phyloP scores from a whole-genome alignment of 2,888 invertebrate genomes.

The Dendrolimus houi region DNA sequence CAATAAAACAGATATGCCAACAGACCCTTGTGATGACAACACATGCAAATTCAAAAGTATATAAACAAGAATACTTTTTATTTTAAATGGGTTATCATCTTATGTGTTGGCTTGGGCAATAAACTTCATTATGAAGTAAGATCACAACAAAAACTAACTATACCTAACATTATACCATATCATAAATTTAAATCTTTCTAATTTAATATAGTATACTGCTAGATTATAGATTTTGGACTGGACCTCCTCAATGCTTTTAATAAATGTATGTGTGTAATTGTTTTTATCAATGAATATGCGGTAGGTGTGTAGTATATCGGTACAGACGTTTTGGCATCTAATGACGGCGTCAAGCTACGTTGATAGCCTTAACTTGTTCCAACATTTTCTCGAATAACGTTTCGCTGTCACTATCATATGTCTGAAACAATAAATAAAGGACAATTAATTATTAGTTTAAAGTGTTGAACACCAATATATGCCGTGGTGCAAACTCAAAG shows the following conservation, averaged over 20 bases:
- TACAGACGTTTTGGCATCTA: slow-evolving; percentile 5
- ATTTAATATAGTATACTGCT: neutral
- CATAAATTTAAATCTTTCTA: no score
- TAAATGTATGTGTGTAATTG: neutral
- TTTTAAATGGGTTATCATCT: no score
- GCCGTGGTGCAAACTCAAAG: no score
- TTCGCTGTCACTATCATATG: slow-evolving; percentile 44
- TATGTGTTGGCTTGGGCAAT: no score
- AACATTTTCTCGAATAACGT: slow-evolving; percentile 40
- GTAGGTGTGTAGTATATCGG: neutral
- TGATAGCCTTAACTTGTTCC: slow-evolving; percentile 26
- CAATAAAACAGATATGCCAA: no score
- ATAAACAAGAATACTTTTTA: no score
- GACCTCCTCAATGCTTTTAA: neutral
- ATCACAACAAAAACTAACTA: neutral
- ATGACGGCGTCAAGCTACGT: slow-evolving; percentile 34
- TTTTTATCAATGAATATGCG: neutral
- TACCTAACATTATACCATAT: neutral
- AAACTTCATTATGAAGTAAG: no score
- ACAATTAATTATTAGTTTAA: no score
- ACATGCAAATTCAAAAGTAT: neutral
- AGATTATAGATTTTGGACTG: neutral
- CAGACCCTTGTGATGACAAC: no score
- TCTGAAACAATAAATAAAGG: slow-evolving; percentile 7
- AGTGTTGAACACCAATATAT: no score